Conservation (phyloP, 2,797 vertebrate genomes). For the Bradypus variegatus region DNA sequence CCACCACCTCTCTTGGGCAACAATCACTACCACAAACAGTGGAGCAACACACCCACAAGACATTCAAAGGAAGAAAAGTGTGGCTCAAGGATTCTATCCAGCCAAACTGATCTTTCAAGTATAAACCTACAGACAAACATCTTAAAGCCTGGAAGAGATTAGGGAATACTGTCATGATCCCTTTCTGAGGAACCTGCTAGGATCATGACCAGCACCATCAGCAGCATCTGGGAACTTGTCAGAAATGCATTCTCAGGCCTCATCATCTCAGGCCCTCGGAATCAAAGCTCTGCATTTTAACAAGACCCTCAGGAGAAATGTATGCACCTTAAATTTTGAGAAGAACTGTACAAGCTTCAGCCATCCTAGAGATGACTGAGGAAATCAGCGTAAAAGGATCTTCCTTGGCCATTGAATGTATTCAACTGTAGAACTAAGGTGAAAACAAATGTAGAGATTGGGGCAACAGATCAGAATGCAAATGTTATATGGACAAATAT, state of each 20-base stretch:
- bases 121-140: neutral
- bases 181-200: neutral
- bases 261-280: neutral
- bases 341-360: neutral
- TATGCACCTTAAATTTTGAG: neutral
- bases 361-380: neutral
- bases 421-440: constrained; percentile 6
- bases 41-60: neutral
- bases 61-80: neutral
- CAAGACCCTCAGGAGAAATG: neutral
- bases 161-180: neutral
- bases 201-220: neutral
- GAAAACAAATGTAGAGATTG: neutral
- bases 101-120: neutral
- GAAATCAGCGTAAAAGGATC: neutral
- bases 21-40: neutral
- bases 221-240: neutral
- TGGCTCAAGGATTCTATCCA: neutral
- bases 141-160: neutral
- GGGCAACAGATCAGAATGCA: neutral
- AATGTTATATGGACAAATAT: neutral
- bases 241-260: neutral
- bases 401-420: neutral
- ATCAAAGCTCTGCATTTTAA: neutral
- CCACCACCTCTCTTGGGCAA: neutral